A percentile compares a stretch with the other conserved stretches of the same genome.
These are phyloP conservation scores for Timema cristinae DNA, from an alignment of 2,888 invertebrate genomes.

Conservation along the genomic window DNA sequence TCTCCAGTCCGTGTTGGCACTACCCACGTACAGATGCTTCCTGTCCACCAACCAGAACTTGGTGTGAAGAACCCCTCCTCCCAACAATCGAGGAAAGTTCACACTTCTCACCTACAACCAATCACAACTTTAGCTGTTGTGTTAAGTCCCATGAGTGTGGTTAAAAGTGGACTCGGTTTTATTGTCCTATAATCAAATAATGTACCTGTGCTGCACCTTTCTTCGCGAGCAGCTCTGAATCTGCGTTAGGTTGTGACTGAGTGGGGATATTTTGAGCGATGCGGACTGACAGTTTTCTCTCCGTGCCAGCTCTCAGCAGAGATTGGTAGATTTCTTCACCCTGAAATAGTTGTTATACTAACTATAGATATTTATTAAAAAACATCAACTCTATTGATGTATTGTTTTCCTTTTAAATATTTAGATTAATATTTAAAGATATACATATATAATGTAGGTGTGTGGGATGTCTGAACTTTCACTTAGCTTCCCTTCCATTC, in stretches of 20 bases:
- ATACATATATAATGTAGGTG: too few relatives aligned
- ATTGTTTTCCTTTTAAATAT: too few relatives aligned
- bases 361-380: too few relatives aligned
- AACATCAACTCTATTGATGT: too few relatives aligned
- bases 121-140: background rate
- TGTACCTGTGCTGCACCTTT: slow-evolving; percentile 71
- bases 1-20: slow-evolving; percentile 98
- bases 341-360: too few relatives aligned
- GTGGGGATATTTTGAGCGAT: slow-evolving; percentile 83
- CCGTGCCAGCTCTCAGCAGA: slow-evolving; percentile 67
- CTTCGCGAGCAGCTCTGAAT: slow-evolving; percentile 72
- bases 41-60: slow-evolving; percentile 92
- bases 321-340: slow-evolving; percentile 85
- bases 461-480: too few relatives aligned
- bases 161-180: background rate
- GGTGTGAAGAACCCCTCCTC: slow-evolving; percentile 87
- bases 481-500: too few relatives aligned
- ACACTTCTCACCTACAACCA: slow-evolving; percentile 64
- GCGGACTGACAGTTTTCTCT: slow-evolving; percentile 67
- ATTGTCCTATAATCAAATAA: background rate
- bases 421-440: background rate
- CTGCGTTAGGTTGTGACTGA: slow-evolving; percentile 64
- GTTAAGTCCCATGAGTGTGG: background rate
- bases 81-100: slow-evolving; percentile 76
- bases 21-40: slow-evolving; percentile 87